These are phyloP conservation scores for Eufriesea mexicana DNA, from an alignment of 1,140 invertebrate genomes.

Conservation along the genomic window DNA sequence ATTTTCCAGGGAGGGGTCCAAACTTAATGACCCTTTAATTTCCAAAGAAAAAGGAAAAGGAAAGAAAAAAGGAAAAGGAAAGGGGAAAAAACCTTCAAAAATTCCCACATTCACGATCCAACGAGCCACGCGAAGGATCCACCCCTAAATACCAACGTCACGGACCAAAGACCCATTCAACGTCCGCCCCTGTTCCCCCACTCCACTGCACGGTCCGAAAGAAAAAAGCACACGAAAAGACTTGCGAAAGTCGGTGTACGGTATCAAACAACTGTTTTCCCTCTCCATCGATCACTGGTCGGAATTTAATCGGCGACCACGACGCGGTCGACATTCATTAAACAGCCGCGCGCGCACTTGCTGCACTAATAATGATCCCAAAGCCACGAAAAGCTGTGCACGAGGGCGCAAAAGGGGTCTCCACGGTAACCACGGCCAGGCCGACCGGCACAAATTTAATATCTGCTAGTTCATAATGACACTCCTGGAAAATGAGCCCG, in stretches of 20 bases:
- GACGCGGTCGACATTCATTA: slow-evolving; percentile 61
- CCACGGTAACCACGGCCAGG: slow-evolving; percentile 65
- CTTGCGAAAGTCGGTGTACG: neutral
- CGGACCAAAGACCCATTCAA: neutral
- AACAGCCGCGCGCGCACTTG: slow-evolving; percentile 54
- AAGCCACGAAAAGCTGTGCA: slow-evolving; percentile 64
- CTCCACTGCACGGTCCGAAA: too few relatives aligned
- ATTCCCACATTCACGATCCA: slow-evolving; percentile 29
- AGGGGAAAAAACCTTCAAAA: neutral
- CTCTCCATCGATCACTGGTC: slow-evolving; percentile 54
- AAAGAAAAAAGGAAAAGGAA: too few relatives aligned
- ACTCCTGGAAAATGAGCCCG: slow-evolving; percentile 68
- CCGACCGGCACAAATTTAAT: slow-evolving; percentile 70
- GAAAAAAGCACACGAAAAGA: neutral
- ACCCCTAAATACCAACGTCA: neutral
- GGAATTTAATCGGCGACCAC: slow-evolving; percentile 63
- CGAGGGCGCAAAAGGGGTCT: slow-evolving; percentile 63
- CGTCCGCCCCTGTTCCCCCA: neutral
- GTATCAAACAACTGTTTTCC: slow-evolving; percentile 36
- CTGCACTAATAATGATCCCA: slow-evolving; percentile 68
- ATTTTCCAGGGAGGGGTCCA: too few relatives aligned
- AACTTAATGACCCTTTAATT: too few relatives aligned
- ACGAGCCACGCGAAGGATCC: neutral
- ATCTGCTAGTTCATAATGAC: slow-evolving; percentile 71
- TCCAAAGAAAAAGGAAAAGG: too few relatives aligned